These are phyloP conservation scores for Eptesicus fuscus DNA, from an alignment of 2,113 vertebrate species.

Conservation along the genomic window DNA sequence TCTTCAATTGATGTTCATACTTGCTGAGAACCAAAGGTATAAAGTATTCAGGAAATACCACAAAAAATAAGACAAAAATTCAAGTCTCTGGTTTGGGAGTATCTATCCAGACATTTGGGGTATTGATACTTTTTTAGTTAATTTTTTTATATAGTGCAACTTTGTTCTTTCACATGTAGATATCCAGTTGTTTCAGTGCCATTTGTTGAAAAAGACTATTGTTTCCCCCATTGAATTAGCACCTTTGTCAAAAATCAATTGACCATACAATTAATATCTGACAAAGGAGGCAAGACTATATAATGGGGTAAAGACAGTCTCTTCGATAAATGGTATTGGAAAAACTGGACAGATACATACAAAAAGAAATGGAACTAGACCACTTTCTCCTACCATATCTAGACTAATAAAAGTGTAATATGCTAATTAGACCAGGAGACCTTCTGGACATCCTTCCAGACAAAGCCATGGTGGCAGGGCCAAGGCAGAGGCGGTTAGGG, in stretches of 20 bases:
- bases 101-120: not conserved
- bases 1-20: not conserved
- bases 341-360: not conserved
- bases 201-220: not conserved
- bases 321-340: not conserved
- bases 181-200: not conserved
- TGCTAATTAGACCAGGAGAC: too few relatives aligned
- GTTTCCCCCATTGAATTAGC: not conserved
- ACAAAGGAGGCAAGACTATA: not conserved
- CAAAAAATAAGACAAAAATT: not conserved
- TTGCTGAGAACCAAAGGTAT: not conserved
- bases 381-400: not conserved
- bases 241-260: not conserved
- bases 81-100: not conserved
- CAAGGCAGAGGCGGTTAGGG: too few relatives aligned
- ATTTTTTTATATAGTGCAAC: not conserved
- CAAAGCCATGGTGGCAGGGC: too few relatives aligned
- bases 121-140: not conserved
- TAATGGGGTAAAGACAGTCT: not conserved
- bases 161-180: not conserved
- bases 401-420: too few relatives aligned
- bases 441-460: too few relatives aligned
- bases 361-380: not conserved
- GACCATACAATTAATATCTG: not conserved
- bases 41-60: not conserved